phyloP scores from a whole-genome alignment of 2,888 invertebrate species.

The Gymnosoma rotundatum region DNA sequence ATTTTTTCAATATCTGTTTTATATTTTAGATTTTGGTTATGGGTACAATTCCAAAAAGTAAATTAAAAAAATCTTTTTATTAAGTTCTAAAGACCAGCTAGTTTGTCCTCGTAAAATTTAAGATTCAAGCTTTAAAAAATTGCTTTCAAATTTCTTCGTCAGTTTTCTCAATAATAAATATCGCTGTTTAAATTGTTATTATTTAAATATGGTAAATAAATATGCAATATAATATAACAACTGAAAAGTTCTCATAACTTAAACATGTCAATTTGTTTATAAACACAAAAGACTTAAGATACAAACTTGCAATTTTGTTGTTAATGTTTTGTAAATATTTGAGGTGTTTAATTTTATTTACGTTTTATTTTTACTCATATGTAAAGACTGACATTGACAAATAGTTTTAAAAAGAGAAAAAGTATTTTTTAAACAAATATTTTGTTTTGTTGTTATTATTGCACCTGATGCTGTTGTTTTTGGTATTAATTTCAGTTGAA shows the following conservation, averaged over 20 bases:
- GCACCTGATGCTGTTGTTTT: conserved; percentile 54
- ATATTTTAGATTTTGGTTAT: too few relatives aligned
- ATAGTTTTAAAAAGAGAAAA: conserved; percentile 48
- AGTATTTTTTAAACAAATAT: conserved; percentile 13
- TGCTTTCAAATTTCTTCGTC: too few relatives aligned
- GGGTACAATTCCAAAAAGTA: too few relatives aligned
- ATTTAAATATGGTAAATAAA: conserved; percentile 34
- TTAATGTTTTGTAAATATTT: neutral
- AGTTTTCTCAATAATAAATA: too few relatives aligned
- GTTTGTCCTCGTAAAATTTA: too few relatives aligned
- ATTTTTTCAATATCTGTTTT: too few relatives aligned
- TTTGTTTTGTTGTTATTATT: conserved; percentile 25
- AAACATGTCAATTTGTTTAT: neutral
- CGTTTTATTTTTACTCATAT: neutral
- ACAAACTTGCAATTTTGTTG: conserved; percentile 40
- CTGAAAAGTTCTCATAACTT: conserved; percentile 14
- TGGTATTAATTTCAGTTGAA: conserved; percentile 11
- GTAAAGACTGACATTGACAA: conserved; percentile 61
- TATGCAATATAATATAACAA: neutral
- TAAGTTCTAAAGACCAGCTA: too few relatives aligned
- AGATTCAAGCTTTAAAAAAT: too few relatives aligned
- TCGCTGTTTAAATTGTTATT: too few relatives aligned
- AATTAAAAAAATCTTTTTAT: too few relatives aligned
- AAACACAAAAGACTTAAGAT: conserved; percentile 66
- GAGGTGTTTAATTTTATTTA: conserved; percentile 21